Evolutionary conservation across 2,888 invertebrate genomes (phyloP), one percentile per base, ranked within the genome.

Genomic region (Deilephila porcellus): DNA sequence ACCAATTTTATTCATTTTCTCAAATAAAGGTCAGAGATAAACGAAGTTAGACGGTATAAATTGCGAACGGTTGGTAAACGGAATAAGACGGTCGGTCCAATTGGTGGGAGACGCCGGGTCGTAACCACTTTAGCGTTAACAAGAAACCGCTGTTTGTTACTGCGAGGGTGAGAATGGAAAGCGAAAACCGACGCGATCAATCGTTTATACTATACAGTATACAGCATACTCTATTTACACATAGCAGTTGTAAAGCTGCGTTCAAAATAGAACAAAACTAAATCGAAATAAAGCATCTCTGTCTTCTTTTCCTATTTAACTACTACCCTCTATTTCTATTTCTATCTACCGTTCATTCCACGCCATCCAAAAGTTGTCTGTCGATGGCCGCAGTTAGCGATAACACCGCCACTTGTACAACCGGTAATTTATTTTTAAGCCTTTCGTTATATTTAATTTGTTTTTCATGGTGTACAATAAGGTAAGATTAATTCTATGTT

Each of bases 71-170:
- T 76, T 53, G 70, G 72, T 71, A 70, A 63, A 73, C 67, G 74
- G 72, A 70, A 72, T 72, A 74, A 72, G 63, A 70, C 71, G 76
- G 74, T 76, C 59, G 64, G 74, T 74, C 73, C 76, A 74, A 76
- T 78, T 73, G 74, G 72, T 74, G 56, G 73, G 73, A 72, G 76
- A 78, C 73, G 74, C 74, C 72, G 70, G 70, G 59, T 73, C 52
- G 74, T 74, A 72, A 78, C 81, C 77, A 78, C 74, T 78, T 77
- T 72, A 82, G 72, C 78, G 76, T 75, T 77, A 79, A 77, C 78
- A 74, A 76, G 76, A 78, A 72, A 73, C 75, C 78, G 72, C 76
- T 76, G 75, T 81, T 84, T 76, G 75, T 78, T 80, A 79, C 79
- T 75, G 75, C 62, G 72, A 74, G 71, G 71, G 62, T 77, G 74